phyloP scores from a whole-genome alignment of 2,113 vertebrate species.

The Misgurnus anguillicaudatus region DNA sequence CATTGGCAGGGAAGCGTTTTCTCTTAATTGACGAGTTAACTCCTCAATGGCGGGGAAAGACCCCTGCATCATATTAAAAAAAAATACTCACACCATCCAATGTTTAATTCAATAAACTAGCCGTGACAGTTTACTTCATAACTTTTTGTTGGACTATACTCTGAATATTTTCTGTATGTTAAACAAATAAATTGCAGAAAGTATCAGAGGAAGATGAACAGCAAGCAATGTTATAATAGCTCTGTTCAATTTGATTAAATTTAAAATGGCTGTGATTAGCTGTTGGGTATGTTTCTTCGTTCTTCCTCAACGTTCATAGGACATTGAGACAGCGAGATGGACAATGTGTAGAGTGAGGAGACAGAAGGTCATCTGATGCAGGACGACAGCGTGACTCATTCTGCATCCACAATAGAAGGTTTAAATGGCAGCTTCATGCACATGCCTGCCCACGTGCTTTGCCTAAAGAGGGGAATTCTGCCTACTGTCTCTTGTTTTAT shows the following conservation, averaged over 20 bases:
- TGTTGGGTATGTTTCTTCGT: not conserved
- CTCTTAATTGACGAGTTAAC: too few species aligned
- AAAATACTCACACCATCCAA: too few species aligned
- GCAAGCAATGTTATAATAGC: not conserved
- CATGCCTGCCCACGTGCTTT: slow-evolving; percentile 9
- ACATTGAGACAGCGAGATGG: not conserved
- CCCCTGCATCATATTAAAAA: too few species aligned
- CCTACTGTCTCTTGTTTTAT: not conserved
- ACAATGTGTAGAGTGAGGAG: not conserved
- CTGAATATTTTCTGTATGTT: too few species aligned
- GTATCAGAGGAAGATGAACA: too few species aligned
- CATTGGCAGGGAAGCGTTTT: too few species aligned
- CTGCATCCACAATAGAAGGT: slow-evolving; percentile 12
- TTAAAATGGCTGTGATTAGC: not conserved
- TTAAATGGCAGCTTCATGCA: slow-evolving; percentile 31
- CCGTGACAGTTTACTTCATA: too few species aligned
- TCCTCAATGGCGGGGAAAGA: too few species aligned
- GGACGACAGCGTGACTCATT: slow-evolving; percentile 40
- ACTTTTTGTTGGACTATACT: too few species aligned
- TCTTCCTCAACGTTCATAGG: not conserved
- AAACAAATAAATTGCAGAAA: too few species aligned
- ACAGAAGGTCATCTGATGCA: slow-evolving; percentile 26
- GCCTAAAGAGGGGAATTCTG: not conserved
- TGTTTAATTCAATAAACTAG: too few species aligned
- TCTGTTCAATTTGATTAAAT: slow-evolving; percentile 1